Percentiles rank a stretch among this genome's conserved stretches.
These are phyloP conservation scores for Tethya wilhelma DNA, from an alignment of 37 sponge, comb jelly and placozoan species.

Conservation along the genomic window DNA sequence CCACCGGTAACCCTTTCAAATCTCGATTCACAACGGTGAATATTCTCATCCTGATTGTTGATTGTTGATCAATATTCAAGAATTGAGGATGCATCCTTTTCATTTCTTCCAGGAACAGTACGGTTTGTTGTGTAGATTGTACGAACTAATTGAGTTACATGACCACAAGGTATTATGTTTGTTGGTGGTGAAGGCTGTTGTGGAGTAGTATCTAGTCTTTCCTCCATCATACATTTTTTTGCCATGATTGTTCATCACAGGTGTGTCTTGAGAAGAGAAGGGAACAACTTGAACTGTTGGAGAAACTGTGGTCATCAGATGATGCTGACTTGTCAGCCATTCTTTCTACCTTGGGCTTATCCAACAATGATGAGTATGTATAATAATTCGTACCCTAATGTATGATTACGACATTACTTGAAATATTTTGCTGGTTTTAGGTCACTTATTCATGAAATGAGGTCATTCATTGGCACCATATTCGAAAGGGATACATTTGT, in stretches of 20 bases:
- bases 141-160: no score
- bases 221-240: neutral
- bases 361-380: neutral
- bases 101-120: no score
- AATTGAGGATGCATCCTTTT: neutral
- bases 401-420: neutral
- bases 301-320: conserved; percentile 1
- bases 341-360: neutral
- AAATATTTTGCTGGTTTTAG: neutral
- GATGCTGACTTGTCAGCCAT: conserved; percentile 31
- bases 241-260: neutral
- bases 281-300: conserved; percentile 20
- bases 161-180: no score
- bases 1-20: conserved; percentile 84
- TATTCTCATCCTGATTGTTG: neutral
- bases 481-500: conserved; percentile 7
- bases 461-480: conserved; percentile 1
- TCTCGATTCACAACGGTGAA: conserved; percentile 47
- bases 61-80: neutral
- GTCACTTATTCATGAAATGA: conserved; percentile 4
- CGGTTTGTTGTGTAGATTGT: no score
- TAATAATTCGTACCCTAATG: neutral
- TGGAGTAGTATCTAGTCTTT: neutral
- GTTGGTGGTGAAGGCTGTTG: no score
- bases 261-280: neutral